Evolutionary conservation across 2,888 invertebrate species (phyloP), one percentile per base, ranked within the genome.

Genomic region (Oligia strigilis): DNA sequence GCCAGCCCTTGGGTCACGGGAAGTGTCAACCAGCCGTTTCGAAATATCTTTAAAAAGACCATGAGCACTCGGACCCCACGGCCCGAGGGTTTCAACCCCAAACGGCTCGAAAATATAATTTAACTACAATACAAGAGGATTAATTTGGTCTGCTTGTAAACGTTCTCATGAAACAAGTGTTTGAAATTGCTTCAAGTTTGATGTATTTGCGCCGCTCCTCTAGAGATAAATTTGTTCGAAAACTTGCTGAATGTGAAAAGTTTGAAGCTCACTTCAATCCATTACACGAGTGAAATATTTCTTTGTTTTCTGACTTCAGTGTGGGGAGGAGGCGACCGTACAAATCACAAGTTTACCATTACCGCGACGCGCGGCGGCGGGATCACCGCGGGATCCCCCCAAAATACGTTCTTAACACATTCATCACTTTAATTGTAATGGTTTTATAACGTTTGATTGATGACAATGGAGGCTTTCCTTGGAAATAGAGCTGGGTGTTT

Each of bases 281-380:
- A 97, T 97, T 97, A 97, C 96, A 95, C 95, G 95, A 95, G 95
- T 97, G 95, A 97, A 96, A 97, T 97, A 96, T 97, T 96, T 96
- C 96, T 97, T 97, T 97, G 97, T 97, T 97, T 96, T 96, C 95
- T 94, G 95, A 92, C 94, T 95, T 91, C 92, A 92, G 92, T 91
- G 92, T 88, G 93, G 92, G 92, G 91, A 87, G 88, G 93, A 89
- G 88, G 89, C 90, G 92, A 94, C 95, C 94, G 94, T 94, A 94
- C 95, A 95, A 95, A 96, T 96, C 95, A 93, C 90, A 94, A 95
- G 93, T 95, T 94, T 92, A 91, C 93, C 93, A 95, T 95, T 93
- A 93, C 91, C 81, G 75, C 66, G 64, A 80, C 76, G 65, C 81
- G 75, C 66, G 66, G 80, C 75, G 29, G 40, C 66, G 43, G 77